phyloP scores from a whole-genome alignment of 2,797 vertebrate genomes.

The Sebastes diaconus region DNA sequence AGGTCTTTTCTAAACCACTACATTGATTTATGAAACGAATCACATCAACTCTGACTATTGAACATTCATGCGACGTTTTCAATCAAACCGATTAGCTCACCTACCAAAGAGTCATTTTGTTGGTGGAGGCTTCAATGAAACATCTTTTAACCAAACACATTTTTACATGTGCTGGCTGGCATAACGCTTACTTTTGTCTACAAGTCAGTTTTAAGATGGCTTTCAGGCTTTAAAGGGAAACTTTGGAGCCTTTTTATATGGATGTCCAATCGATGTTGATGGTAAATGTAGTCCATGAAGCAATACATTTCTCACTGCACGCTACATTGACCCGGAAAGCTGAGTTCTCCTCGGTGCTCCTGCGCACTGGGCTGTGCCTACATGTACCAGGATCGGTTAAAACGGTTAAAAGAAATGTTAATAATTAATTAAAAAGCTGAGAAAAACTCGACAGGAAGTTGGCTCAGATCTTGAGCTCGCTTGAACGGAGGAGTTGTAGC shows the following conservation, averaged over 20 bases:
- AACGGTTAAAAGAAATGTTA: too few species aligned
- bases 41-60: not conserved
- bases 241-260: not conserved
- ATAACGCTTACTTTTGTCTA: not conserved
- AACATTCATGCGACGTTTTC: not conserved
- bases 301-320: not conserved
- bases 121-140: constrained; percentile 2
- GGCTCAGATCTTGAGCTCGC: too few species aligned
- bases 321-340: not conserved
- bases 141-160: not conserved
- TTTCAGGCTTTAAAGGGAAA: not conserved
- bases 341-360: not conserved
- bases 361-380: not conserved
- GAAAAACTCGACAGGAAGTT: too few species aligned
- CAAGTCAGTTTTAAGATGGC: not conserved
- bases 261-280: not conserved
- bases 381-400: not conserved
- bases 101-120: constrained; percentile 33
- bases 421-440: too few species aligned
- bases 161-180: not conserved
- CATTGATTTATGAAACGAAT: constrained; percentile 17
- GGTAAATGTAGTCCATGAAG: not conserved
- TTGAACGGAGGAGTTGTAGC: too few species aligned
- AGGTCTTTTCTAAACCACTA: constrained; percentile 45
- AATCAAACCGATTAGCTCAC: constrained; percentile 12